Evolutionary conservation across 2,113 vertebrate genomes (phyloP).

Genomic region (Eubucco bourcierii): DNA sequence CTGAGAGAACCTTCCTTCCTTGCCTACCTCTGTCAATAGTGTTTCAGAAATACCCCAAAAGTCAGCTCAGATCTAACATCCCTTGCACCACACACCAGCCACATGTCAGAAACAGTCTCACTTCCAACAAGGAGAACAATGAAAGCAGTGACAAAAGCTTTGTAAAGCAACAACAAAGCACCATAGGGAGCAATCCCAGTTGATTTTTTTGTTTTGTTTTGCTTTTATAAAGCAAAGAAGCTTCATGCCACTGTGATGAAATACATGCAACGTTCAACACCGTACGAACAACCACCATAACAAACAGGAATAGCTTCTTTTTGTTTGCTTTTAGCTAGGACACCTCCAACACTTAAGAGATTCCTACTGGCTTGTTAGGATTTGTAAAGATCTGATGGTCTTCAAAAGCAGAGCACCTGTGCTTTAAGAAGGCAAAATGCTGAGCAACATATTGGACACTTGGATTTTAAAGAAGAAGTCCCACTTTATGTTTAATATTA

Average conservation of each 20-base stretch:
- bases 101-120: not conserved
- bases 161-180: not conserved
- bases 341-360: not conserved
- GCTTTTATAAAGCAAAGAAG: constrained; percentile 29
- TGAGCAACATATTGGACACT: not conserved
- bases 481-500: constrained; percentile 38
- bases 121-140: not conserved
- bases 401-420: constrained; percentile 7
- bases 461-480: not conserved
- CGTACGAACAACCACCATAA: not conserved
- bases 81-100: not conserved
- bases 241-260: constrained; percentile 21
- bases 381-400: not conserved
- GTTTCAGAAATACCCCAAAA: not conserved
- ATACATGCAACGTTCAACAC: constrained; percentile 10
- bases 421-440: constrained; percentile 18
- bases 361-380: not conserved
- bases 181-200: not conserved
- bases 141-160: not conserved
- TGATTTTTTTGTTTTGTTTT: not conserved
- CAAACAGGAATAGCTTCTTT: not conserved
- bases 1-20: not conserved
- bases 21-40: not conserved
- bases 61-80: not conserved
- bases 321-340: not conserved